These are phyloP conservation scores for Sphaerophoria rueppellii DNA, from an alignment of 2,888 invertebrate species.

Conservation along the genomic window DNA sequence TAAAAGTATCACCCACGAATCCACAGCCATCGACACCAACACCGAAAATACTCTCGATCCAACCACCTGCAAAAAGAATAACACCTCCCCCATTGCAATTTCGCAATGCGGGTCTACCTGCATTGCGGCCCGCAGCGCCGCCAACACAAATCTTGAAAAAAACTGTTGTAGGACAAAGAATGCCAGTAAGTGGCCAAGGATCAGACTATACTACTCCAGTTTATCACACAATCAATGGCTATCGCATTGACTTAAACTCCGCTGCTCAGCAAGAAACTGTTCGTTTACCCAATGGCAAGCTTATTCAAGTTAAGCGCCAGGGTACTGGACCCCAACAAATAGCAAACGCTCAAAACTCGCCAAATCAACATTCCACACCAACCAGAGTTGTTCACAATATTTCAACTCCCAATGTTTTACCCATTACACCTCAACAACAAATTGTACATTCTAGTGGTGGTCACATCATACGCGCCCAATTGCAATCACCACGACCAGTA, in stretches of 20 bases:
- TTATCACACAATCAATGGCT: conserved; percentile 82
- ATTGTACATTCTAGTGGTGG: conserved; percentile 56
- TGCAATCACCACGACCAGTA: conserved; percentile 59
- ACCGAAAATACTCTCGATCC: conserved; percentile 76
- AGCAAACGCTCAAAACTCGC: conserved; percentile 43
- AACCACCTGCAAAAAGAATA: conserved; percentile 47
- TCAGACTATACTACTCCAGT: conserved; percentile 78
- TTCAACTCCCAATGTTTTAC: conserved; percentile 47
- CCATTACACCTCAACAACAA: conserved; percentile 57
- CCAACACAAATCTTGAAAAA: conserved; percentile 76
- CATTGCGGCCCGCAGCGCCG: conserved; percentile 75
- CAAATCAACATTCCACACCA: conserved; percentile 50
- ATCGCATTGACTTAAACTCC: conserved; percentile 82
- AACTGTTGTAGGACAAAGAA: conserved; percentile 77
- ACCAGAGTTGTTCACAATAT: conserved; percentile 43
- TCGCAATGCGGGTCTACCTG: conserved; percentile 77
- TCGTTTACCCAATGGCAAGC: conserved; percentile 81
- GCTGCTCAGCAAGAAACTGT: conserved; percentile 82
- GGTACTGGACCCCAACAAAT: conserved; percentile 72
- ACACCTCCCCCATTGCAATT: conserved; percentile 79
- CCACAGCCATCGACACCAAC: conserved; percentile 73
- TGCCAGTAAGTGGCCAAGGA: conserved; percentile 74
- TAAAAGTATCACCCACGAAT: conserved; percentile 36
- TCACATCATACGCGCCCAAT: conserved; percentile 59
- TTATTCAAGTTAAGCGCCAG: conserved; percentile 82